Evolutionary conservation across 92 coral and sea anemone species (phyloP), one percentile per base, ranked within the genome.

Genomic region (Phenganax stokvisi): DNA sequence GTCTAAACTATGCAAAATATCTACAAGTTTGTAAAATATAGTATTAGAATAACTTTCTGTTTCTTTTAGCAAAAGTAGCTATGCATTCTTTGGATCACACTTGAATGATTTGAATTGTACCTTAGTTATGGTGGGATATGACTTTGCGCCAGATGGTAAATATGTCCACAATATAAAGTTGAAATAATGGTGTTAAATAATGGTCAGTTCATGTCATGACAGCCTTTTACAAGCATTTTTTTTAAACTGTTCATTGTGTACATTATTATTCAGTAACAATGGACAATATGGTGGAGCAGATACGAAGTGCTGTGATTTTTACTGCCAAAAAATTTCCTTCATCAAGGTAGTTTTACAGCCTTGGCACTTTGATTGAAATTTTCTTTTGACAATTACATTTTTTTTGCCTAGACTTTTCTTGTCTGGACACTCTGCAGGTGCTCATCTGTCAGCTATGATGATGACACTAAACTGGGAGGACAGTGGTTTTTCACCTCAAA

Each of bases 381-480:
- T 65, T 6, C n/a, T 6, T 73, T 37, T 4, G 47, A 10, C 12
- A 75, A n/a, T 7, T 55, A 20, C 55, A 3, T 75, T n/a, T 57
- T 7, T 75, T 29, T n/a, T 75, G 25, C 15, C 10, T 16, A 87
- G 89, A 30, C 56, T 92, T 72, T 92, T 83, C 72, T 59, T 92
- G 30, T 72, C 88, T 64, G 97, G 97, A 8, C 87, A 87, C 56
- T 92, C 96, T 15, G 92, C 96, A 2, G 97, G 97, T 12, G 97
- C 96, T 7, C 97, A 90, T 63, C 81, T 92, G 10, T 86, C 87
- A 56, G 92, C 97, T 3, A 92, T 92, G 96, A 87, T 91, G 92
- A 69, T 91, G 88, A 77, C 81, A 60, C 59, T 79, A 66, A 31
- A 58, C 10, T 83, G 88, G 88, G 75, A 76, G 57, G 71, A 68